Conservation (phyloP, 2,888 invertebrate genomes). For the Chrysolina oricalcia region DNA sequence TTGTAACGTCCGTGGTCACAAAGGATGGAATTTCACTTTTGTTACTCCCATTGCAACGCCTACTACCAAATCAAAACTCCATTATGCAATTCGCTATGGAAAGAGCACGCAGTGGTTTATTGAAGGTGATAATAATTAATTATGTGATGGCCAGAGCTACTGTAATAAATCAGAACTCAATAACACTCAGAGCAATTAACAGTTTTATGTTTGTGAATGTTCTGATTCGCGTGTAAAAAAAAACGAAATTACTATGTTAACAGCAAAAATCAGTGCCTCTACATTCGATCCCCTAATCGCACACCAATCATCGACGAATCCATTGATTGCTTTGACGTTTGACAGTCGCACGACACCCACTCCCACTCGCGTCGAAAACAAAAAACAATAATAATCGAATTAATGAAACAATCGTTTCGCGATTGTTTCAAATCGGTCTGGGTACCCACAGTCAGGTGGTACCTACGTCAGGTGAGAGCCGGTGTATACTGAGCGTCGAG, state of each 20-base stretch:
- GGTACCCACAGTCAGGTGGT: constrained; percentile 65
- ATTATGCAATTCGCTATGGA: not conserved
- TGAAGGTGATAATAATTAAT: constrained; percentile 2
- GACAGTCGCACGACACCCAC: constrained; percentile 33
- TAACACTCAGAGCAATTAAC: not conserved
- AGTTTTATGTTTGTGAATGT: not conserved
- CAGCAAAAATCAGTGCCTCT: constrained; percentile 14
- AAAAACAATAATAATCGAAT: constrained; percentile 26
- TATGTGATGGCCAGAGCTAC: not conserved
- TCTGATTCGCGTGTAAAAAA: not conserved
- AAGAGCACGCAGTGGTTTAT: not conserved
- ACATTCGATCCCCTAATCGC: not conserved
- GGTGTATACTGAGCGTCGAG: constrained; percentile 64
- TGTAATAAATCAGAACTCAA: not conserved
- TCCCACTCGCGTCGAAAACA: not conserved
- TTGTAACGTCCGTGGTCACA: no score
- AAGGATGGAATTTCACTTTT: not conserved
- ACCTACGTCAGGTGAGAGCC: constrained; percentile 69
- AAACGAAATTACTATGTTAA: not conserved
- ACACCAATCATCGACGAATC: not conserved
- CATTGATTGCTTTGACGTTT: constrained; percentile 33
- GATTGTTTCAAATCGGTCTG: constrained; percentile 37
- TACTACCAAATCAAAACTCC: not conserved
- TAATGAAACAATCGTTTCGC: constrained; percentile 42
- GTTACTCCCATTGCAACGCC: not conserved